Evolutionary conservation across 2,888 invertebrate genomes (phyloP).

Genomic region (Ophioninae sp.): DNA sequence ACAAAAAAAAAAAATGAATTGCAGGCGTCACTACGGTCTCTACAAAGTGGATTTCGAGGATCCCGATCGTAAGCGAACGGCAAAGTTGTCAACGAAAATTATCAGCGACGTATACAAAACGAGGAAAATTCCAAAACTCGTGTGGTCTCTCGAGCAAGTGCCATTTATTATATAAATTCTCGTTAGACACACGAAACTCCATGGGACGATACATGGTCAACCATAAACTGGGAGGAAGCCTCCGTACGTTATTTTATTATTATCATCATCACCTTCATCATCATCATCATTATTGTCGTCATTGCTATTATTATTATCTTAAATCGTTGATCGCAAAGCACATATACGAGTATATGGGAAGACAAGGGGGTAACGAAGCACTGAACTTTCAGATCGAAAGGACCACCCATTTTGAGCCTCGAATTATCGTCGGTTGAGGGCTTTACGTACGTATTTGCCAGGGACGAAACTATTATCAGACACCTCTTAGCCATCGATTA

Average conservation of each 20-base stretch:
- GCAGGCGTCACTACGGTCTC: slow-evolving; percentile 83
- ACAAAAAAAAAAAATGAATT: slow-evolving; percentile 44
- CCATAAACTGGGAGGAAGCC: background rate
- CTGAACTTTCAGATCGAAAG: background rate
- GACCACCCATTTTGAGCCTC: background rate
- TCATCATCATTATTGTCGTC: background rate
- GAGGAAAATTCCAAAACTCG: slow-evolving; percentile 77
- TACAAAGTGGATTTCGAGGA: slow-evolving; percentile 86
- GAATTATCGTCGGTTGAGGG: slow-evolving; percentile 29
- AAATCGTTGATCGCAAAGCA: background rate
- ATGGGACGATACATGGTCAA: background rate
- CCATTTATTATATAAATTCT: background rate
- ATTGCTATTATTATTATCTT: no score
- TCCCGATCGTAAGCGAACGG: slow-evolving; percentile 83
- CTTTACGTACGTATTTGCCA: background rate
- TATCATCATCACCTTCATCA: background rate
- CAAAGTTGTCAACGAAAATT: slow-evolving; percentile 85
- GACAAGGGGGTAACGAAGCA: slow-evolving; percentile 5
- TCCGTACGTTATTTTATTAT: no score
- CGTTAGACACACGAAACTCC: background rate
- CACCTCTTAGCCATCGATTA: slow-evolving; percentile 46
- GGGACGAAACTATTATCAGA: slow-evolving; percentile 24
- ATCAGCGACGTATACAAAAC: slow-evolving; percentile 83
- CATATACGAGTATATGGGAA: background rate
- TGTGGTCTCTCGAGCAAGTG: slow-evolving; percentile 13